A percentile compares a stretch with the other conserved stretches of the same genome.
These are phyloP conservation scores for Psilopogon haemacephalus DNA, from an alignment of 2,113 vertebrate genomes.

Conservation along the genomic window DNA sequence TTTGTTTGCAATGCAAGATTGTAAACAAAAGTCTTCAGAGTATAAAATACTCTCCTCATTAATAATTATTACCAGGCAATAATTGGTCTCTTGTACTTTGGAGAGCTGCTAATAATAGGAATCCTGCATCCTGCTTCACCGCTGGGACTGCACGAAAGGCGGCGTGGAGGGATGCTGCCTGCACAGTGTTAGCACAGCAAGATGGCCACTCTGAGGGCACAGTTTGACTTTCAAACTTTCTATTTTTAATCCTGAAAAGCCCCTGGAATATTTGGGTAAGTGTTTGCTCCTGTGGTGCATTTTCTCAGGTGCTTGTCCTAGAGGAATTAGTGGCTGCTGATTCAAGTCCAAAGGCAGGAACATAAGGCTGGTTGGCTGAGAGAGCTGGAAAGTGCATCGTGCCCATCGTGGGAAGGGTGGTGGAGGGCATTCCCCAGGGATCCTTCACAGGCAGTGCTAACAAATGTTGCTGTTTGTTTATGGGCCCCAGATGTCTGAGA, in stretches of 20 bases:
- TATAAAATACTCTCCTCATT: background rate
- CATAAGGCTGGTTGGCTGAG: background rate
- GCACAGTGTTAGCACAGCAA: background rate
- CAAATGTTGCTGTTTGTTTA: background rate
- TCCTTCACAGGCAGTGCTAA: background rate
- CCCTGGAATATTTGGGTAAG: background rate
- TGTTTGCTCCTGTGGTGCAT: background rate
- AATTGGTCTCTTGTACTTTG: conserved; percentile 2
- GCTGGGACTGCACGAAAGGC: background rate
- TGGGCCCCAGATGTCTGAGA: conserved; percentile 8
- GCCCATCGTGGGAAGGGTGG: background rate
- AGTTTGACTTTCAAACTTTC: background rate
- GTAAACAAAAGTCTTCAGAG: background rate
- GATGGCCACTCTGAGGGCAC: background rate
- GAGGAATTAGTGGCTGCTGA: background rate
- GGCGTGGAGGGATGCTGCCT: background rate
- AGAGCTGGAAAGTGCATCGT: background rate
- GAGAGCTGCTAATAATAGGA: background rate
- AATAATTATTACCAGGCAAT: background rate
- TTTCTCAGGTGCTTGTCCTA: background rate
- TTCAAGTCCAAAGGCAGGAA: background rate
- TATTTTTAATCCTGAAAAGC: background rate
- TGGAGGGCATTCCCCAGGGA: background rate
- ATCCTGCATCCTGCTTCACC: background rate
- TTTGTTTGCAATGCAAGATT: background rate